phyloP scores from a whole-genome alignment of 2,113 vertebrate genomes.

The Myodes glareolus region DNA sequence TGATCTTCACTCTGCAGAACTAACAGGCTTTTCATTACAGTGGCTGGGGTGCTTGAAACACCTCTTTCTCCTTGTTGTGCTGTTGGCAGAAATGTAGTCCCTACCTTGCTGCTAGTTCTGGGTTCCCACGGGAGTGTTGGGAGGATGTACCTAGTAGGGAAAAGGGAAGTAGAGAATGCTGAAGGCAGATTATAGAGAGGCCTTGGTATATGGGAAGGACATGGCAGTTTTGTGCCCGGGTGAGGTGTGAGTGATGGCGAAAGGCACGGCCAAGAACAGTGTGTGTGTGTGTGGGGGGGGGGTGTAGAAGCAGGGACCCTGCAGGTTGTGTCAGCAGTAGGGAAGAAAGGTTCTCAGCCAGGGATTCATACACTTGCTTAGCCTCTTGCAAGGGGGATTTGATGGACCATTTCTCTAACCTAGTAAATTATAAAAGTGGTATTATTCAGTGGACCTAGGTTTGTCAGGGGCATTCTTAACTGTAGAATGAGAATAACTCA shows the following conservation, averaged over 20 bases:
- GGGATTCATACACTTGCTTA: slow-evolving; percentile 10
- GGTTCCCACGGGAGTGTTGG: neutral
- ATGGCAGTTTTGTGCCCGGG: neutral
- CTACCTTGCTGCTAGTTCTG: neutral
- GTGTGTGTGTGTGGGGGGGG: too few relatives aligned
- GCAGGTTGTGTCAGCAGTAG: neutral
- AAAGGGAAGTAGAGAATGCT: neutral
- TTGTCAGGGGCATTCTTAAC: slow-evolving; percentile 54
- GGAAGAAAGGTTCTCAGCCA: neutral
- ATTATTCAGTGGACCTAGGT: neutral
- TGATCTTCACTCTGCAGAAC: neutral
- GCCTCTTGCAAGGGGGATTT: neutral
- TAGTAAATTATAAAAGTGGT: slow-evolving; percentile 31
- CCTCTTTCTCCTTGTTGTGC: neutral
- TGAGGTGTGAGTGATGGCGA: neutral
- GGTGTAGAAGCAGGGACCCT: too few relatives aligned
- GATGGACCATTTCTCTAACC: neutral
- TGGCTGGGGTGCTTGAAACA: neutral
- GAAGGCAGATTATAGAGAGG: neutral
- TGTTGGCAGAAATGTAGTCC: neutral
- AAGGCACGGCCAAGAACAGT: neutral
- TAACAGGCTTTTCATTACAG: neutral
- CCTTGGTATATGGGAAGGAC: neutral
- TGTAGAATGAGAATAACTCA: slow-evolving; percentile 8
- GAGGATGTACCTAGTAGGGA: too few relatives aligned